phyloP scores from a whole-genome alignment of 2,888 invertebrate species.

The Chromoteleia sp. region DNA sequence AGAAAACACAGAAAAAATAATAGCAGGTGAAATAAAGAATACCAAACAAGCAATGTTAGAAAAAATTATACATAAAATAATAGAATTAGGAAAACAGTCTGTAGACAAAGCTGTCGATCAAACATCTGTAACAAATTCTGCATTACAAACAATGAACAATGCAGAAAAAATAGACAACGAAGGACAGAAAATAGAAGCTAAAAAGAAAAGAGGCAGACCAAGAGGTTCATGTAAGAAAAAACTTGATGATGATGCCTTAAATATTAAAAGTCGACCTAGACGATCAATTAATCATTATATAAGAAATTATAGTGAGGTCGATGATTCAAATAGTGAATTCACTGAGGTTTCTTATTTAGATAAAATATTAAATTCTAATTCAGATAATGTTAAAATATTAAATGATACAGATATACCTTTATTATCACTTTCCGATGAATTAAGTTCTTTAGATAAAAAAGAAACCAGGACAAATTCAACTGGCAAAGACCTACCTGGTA shows the following conservation, averaged over 20 bases:
- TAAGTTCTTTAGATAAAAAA: background rate
- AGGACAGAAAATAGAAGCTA: background rate
- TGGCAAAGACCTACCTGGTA: background rate
- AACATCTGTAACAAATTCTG: background rate
- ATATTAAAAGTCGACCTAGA: constrained; percentile 18
- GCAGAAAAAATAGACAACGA: too few relatives aligned
- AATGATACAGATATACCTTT: background rate
- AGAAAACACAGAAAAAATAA: too few relatives aligned
- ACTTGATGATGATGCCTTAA: too few relatives aligned
- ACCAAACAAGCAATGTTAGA: background rate
- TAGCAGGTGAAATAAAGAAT: constrained; percentile 42
- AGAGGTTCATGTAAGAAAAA: constrained; percentile 20
- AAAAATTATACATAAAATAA: background rate
- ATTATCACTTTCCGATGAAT: background rate
- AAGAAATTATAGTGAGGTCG: constrained; percentile 35
- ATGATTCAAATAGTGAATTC: background rate
- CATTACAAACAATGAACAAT: background rate
- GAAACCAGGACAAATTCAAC: background rate
- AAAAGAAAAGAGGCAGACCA: constrained; percentile 44
- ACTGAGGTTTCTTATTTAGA: background rate
- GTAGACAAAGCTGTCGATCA: background rate
- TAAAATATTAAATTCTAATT: background rate
- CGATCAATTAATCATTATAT: constrained; percentile 41
- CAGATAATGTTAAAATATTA: background rate
- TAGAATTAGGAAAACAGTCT: background rate